phyloP scores from a whole-genome alignment of 2,113 vertebrate species.

The Aphyosemion australe region DNA sequence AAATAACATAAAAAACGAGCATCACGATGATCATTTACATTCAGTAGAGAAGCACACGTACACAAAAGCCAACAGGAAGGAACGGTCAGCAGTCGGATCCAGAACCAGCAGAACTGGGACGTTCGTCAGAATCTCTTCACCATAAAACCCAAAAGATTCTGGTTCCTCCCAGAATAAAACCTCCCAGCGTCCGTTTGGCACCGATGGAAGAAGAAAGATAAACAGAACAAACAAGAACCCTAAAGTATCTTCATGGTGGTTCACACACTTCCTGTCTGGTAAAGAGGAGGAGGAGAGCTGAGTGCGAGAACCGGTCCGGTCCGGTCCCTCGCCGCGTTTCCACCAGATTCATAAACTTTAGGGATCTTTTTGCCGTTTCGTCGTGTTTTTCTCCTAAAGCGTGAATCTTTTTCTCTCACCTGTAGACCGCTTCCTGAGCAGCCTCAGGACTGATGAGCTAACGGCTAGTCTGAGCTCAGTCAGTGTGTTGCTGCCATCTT shows the following conservation, averaged over 20 bases:
- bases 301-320: conserved; percentile 4
- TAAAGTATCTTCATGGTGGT: conserved; percentile 22
- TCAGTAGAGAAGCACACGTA: conserved; percentile 53
- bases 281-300: conserved; percentile 27
- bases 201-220: conserved; percentile 31
- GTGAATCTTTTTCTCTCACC: too few relatives aligned
- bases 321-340: too few relatives aligned
- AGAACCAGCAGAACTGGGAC: conserved; percentile 12
- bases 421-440: too few relatives aligned
- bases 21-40: conserved; percentile 41
- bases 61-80: conserved; percentile 36
- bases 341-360: too few relatives aligned
- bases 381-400: too few relatives aligned
- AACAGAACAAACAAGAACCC: too few relatives aligned
- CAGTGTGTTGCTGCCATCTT: too few relatives aligned
- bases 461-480: too few relatives aligned
- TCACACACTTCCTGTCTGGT: conserved; percentile 57
- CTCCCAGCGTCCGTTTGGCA: conserved; percentile 59
- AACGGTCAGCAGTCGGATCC: conserved; percentile 23
- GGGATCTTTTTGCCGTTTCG: too few relatives aligned
- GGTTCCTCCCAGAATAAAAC: neutral
- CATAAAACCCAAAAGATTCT: neutral
- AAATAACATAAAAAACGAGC: conserved; percentile 38
- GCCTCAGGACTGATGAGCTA: too few relatives aligned
- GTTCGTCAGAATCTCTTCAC: neutral